These are phyloP conservation scores for Pseudochirops corinnae DNA, from an alignment of 2,797 vertebrate genomes.

Conservation along the genomic window DNA sequence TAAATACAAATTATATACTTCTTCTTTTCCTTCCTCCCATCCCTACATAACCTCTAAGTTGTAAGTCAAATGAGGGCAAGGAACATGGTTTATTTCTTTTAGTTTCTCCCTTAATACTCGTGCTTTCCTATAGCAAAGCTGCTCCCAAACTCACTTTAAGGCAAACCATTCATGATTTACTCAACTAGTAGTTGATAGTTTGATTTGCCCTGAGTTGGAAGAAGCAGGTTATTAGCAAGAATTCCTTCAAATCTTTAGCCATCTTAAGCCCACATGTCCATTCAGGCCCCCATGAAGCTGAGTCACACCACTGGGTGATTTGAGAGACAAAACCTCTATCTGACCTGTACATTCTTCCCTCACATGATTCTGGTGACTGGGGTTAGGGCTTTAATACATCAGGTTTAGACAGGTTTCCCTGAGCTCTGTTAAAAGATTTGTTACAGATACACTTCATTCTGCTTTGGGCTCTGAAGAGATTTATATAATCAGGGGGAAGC, in stretches of 20 bases:
- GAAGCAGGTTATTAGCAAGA: neutral
- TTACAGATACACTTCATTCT: neutral
- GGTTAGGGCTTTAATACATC: neutral
- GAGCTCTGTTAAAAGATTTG: neutral
- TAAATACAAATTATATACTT: neutral
- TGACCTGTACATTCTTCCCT: neutral
- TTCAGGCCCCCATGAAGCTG: neutral
- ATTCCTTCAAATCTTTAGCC: neutral
- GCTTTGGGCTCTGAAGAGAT: neutral
- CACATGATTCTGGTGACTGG: neutral
- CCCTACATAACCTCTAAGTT: neutral
- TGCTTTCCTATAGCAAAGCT: neutral
- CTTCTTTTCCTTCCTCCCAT: neutral
- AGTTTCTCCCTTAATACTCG: neutral
- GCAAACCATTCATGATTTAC: neutral
- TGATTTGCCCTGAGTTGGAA: neutral
- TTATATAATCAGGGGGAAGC: neutral
- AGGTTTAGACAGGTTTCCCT: conserved; percentile 46
- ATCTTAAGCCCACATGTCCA: neutral
- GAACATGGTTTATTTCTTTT: neutral
- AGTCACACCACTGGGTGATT: neutral
- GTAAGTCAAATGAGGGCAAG: neutral
- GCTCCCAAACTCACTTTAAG: neutral
- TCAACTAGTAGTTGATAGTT: neutral
- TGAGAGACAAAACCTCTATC: neutral